Evolutionary conservation across 2,888 invertebrate genomes (phyloP).

Genomic region (Amphipyra tragopoginis): DNA sequence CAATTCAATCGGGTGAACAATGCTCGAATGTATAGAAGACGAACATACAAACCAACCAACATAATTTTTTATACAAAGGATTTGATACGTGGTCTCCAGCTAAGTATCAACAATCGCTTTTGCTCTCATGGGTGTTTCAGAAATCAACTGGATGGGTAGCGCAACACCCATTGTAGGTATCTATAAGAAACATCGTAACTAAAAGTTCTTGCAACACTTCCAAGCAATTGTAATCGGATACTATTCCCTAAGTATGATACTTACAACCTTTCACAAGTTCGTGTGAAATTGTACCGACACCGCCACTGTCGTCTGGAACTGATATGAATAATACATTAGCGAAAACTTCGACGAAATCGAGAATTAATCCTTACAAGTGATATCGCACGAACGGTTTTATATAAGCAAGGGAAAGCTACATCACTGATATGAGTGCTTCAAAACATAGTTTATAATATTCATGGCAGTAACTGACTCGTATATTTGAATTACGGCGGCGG

Average conservation of each 20-base stretch:
- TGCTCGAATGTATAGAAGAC: too few relatives aligned
- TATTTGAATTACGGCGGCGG: constrained; percentile 65
- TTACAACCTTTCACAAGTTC: constrained; percentile 28
- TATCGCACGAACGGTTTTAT: constrained; percentile 32
- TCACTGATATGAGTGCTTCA: constrained; percentile 53
- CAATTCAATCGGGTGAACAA: too few relatives aligned
- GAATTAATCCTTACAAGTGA: constrained; percentile 63
- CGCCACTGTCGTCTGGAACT: constrained; percentile 60
- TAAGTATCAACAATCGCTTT: too few relatives aligned
- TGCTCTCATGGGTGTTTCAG: too few relatives aligned
- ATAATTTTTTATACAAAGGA: too few relatives aligned
- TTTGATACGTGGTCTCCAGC: too few relatives aligned
- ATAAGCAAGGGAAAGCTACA: constrained; percentile 33
- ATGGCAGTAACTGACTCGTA: constrained; percentile 63
- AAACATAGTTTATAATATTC: constrained; percentile 63
- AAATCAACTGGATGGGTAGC: too few relatives aligned
- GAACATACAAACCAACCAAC: too few relatives aligned
- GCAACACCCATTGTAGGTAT: too few relatives aligned
- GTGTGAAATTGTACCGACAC: constrained; percentile 57
- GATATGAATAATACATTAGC: constrained; percentile 69
- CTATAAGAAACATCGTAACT: too few relatives aligned
- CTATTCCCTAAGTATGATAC: constrained; percentile 11
- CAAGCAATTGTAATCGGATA: constrained; percentile 3
- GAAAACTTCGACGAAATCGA: constrained; percentile 63
- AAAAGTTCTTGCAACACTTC: neutral